A percentile compares a stretch with the other conserved stretches of the same genome.
These are phyloP conservation scores for Hormiphora californensis DNA, from an alignment of 37 sponge, comb jelly and placozoan genomes.

Conservation along the genomic window DNA sequence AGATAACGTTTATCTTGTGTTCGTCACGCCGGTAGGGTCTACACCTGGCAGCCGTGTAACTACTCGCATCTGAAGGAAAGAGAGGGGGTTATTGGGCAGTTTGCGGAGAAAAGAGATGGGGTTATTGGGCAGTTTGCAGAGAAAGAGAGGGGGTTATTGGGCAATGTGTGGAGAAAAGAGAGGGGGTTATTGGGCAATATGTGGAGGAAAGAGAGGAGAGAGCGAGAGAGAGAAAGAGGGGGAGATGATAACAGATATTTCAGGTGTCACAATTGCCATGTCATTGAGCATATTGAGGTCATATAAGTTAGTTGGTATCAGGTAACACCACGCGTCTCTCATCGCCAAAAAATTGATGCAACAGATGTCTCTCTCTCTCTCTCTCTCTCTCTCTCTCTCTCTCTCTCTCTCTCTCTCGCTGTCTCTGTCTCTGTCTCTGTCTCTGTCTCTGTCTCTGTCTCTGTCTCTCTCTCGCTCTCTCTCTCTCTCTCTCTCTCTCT, in stretches of 20 bases:
- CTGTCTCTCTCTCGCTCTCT: too few species aligned
- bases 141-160: not conserved
- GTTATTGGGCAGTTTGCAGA: not conserved
- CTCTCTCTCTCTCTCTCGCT: too few species aligned
- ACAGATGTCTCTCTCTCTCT: too few species aligned
- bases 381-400: too few species aligned
- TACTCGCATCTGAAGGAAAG: not conserved
- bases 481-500: too few species aligned
- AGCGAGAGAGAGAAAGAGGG: not conserved
- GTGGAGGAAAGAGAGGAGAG: not conserved
- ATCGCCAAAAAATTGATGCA: too few species aligned
- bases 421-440: too few species aligned
- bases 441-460: too few species aligned
- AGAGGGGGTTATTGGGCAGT: not conserved
- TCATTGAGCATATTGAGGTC: too few species aligned
- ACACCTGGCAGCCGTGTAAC: slow-evolving; percentile 13
- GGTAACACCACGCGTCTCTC: too few species aligned
- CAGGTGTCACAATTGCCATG: too few species aligned
- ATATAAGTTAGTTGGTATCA: too few species aligned
- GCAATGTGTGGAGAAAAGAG: not conserved
- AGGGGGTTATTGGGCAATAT: not conserved
- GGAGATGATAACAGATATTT: not conserved
- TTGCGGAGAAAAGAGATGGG: not conserved
- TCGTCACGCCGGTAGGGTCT: slow-evolving; percentile 13
- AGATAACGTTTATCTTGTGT: slow-evolving; percentile 30